phyloP scores from a whole-genome alignment of 2,797 vertebrate species.

The Phaenicophaeus curvirostris region DNA sequence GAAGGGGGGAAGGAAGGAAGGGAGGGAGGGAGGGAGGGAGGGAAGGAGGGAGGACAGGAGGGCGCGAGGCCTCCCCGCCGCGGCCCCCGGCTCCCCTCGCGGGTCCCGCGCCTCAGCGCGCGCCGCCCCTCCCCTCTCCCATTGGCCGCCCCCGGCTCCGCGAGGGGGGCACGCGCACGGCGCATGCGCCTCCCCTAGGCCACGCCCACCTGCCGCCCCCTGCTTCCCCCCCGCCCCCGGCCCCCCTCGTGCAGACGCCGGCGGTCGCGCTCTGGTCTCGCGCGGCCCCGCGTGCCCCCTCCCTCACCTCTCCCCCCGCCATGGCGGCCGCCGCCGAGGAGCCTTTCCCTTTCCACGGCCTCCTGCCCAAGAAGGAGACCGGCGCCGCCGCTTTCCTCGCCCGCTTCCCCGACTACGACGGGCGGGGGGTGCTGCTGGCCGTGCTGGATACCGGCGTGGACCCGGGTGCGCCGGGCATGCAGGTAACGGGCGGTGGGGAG shows the following conservation, averaged over 20 bases:
- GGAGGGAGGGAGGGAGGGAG: too few relatives aligned
- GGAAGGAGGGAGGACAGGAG: too few relatives aligned
- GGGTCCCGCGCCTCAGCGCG: too few relatives aligned
- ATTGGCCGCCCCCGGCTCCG: too few relatives aligned
- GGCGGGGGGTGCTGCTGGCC: conserved; percentile 91
- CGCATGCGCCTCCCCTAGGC: background rate
- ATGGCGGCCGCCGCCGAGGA: conserved; percentile 93
- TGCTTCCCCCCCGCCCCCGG: too few relatives aligned
- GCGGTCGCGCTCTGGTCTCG: background rate
- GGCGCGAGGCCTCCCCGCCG: too few relatives aligned
- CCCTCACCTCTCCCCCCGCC: conserved; percentile 51
- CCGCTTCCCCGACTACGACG: conserved; percentile 93
- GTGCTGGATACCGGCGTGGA: conserved; percentile 97
- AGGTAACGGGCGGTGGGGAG: conserved; percentile 79
- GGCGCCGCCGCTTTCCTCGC: conserved; percentile 90
- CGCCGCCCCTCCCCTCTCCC: too few relatives aligned
- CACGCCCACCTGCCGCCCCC: background rate
- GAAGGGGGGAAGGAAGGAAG: too few relatives aligned
- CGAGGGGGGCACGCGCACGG: rapidly evolving
- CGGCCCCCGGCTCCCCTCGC: too few relatives aligned
- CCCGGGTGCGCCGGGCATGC: conserved; percentile 96
- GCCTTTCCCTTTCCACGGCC: conserved; percentile 93
- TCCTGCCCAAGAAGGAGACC: conserved; percentile 97
- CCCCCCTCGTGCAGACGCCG: background rate
- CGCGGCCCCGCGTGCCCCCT: background rate